phyloP scores from a whole-genome alignment of 2,888 invertebrate species.

The Steromphala cineraria region DNA sequence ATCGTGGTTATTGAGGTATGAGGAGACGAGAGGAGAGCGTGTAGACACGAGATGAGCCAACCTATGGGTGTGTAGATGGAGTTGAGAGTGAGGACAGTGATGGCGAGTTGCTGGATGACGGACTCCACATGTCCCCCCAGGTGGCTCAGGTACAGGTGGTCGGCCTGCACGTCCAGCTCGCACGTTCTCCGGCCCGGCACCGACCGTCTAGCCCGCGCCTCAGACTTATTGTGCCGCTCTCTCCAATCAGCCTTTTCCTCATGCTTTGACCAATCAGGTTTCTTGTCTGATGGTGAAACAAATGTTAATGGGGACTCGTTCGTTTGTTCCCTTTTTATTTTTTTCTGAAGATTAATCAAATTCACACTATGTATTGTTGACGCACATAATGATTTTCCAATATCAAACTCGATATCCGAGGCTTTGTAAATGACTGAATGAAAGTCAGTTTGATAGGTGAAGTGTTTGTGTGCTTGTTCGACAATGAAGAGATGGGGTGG shows the following conservation, averaged over 20 bases:
- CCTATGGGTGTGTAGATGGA: neutral
- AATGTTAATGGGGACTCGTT: neutral
- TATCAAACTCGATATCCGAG: conserved; percentile 84
- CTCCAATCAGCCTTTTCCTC: neutral
- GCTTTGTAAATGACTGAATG: conserved; percentile 96
- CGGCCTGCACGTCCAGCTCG: conserved; percentile 65
- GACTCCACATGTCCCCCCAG: conserved; percentile 83
- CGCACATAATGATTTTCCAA: conserved; percentile 48
- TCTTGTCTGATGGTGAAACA: neutral
- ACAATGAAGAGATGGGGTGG: conserved; percentile 86
- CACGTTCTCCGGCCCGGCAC: conserved; percentile 87
- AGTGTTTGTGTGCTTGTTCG: conserved; percentile 93
- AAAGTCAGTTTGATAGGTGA: conserved; percentile 81
- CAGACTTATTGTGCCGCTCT: neutral
- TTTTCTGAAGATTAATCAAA: conserved; percentile 41
- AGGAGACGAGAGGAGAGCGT: too few species aligned
- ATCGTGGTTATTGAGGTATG: too few species aligned
- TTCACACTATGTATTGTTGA: conserved; percentile 29
- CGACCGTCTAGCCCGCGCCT: conserved; percentile 32
- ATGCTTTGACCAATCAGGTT: neutral
- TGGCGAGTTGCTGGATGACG: conserved; percentile 83
- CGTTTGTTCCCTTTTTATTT: conserved; percentile 36
- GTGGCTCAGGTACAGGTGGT: conserved; percentile 59
- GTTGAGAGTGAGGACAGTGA: conserved; percentile 3
- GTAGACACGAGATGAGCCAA: neutral